Percentiles rank a stretch among this genome's conserved stretches.
These are phyloP conservation scores for Chymomyza procnemis DNA, from an alignment of 2,888 invertebrate species.

Conservation along the genomic window DNA sequence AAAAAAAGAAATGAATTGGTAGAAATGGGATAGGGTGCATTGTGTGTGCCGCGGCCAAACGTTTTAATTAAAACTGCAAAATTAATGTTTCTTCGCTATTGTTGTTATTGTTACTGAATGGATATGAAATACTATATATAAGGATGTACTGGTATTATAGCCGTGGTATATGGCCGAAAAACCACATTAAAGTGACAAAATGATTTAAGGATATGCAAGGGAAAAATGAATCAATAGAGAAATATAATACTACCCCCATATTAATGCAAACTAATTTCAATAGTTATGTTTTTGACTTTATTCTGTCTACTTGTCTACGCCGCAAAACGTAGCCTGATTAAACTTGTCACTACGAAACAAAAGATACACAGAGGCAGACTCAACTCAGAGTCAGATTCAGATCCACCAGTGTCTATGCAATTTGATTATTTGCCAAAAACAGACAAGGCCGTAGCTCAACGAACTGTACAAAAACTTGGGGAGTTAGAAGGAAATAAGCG, in stretches of 20 bases:
- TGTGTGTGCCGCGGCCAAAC: slow-evolving; percentile 25
- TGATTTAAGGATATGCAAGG: background rate
- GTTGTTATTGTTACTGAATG: background rate
- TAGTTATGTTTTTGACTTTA: slow-evolving; percentile 11
- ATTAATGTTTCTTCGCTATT: slow-evolving; percentile 55
- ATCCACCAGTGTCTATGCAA: slow-evolving; percentile 59
- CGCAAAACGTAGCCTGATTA: slow-evolving; percentile 57
- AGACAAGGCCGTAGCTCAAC: slow-evolving; percentile 31
- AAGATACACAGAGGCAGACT: slow-evolving; percentile 62
- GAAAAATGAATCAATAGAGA: background rate
- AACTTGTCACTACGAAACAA: slow-evolving; percentile 68
- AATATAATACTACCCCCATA: background rate
- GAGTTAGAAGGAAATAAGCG: slow-evolving; percentile 19
- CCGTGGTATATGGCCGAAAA: background rate
- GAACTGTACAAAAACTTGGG: slow-evolving; percentile 7
- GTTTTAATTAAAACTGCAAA: slow-evolving; percentile 72
- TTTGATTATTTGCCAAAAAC: slow-evolving; percentile 69
- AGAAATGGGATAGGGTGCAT: background rate
- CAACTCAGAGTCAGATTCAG: slow-evolving; percentile 29
- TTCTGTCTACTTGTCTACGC: slow-evolving; percentile 24
- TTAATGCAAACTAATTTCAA: slow-evolving; percentile 16
- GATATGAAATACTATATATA: background rate
- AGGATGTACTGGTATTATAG: background rate
- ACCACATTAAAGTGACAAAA: slow-evolving; percentile 51
- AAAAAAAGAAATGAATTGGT: slow-evolving; percentile 16